phyloP scores from a whole-genome alignment of 1,140 invertebrate species.

The Zaprionus ghesquierei region DNA sequence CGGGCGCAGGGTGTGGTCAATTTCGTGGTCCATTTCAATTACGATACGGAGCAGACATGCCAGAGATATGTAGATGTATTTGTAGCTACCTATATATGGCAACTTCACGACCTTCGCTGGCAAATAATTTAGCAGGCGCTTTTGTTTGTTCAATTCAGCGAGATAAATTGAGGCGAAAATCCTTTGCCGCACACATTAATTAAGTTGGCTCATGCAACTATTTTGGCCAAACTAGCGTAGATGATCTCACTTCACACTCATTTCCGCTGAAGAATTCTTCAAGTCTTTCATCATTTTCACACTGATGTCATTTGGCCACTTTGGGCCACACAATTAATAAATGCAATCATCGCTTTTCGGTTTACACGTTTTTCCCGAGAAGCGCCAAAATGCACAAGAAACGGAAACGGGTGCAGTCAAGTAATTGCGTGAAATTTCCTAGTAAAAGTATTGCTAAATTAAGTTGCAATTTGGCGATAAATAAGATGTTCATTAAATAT shows the following conservation, averaged over 20 bases:
- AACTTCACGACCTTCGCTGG: not conserved
- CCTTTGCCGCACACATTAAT: conserved; percentile 21
- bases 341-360: conserved; percentile 6
- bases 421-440: not conserved
- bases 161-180: conserved; percentile 20
- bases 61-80: conserved; percentile 19
- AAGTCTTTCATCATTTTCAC: not conserved
- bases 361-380: not conserved
- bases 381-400: conserved; percentile 15
- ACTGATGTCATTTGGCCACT: conserved; percentile 26
- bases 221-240: conserved; percentile 7
- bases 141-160: conserved; percentile 13
- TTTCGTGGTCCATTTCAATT: conserved; percentile 72
- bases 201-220: conserved; percentile 15
- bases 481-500: not conserved
- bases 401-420: conserved; percentile 5
- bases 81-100: not conserved
- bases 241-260: conserved; percentile 39
- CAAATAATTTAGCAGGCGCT: conserved; percentile 8
- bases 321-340: conserved; percentile 26
- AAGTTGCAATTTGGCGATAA: not conserved
- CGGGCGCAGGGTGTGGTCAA: conserved; percentile 10
- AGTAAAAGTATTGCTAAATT: not conserved
- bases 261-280: not conserved
- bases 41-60: conserved; percentile 13